A percentile compares a stretch with the other conserved stretches of the same genome.
These are phyloP conservation scores for Mylabris sibirica DNA, from an alignment of 2,888 invertebrate species.

Conservation along the genomic window DNA sequence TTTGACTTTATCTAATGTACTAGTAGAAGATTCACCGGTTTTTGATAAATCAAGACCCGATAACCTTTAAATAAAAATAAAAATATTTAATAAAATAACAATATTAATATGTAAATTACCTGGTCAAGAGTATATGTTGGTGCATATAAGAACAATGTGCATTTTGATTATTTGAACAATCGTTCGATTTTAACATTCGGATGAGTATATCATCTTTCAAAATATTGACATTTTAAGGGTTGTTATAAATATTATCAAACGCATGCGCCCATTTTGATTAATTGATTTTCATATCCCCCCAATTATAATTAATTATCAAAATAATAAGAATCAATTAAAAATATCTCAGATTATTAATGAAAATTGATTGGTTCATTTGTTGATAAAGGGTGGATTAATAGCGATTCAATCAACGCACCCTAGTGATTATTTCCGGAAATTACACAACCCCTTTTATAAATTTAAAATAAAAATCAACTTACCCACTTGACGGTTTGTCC, in stretches of 20 bases:
- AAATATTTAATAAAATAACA: constrained; percentile 15
- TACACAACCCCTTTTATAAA: neutral
- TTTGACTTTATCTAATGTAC: constrained; percentile 56
- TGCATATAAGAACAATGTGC: constrained; percentile 59
- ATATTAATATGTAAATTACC: constrained; percentile 46
- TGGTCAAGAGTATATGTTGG: constrained; percentile 60
- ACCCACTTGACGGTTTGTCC: neutral
- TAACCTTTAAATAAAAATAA: constrained; percentile 45
- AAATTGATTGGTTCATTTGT: neutral
- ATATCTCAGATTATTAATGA: neutral
- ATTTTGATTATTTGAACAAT: constrained; percentile 49
- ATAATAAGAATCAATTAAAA: neutral
- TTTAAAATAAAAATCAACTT: neutral
- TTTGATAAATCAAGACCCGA: constrained; percentile 55
- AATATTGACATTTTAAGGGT: constrained; percentile 32
- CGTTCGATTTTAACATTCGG: constrained; percentile 54
- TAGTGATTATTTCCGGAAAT: constrained; percentile 5
- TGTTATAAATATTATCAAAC: neutral
- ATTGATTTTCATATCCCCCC: neutral
- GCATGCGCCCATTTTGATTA: neutral
- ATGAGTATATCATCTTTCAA: constrained; percentile 17
- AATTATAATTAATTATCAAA: neutral
- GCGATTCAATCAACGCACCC: neutral
- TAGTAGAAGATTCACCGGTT: constrained; percentile 46
- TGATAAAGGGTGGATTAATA: neutral